phyloP scores from a whole-genome alignment of 2,888 invertebrate genomes.

The Zhuqinia jingwanae region DNA sequence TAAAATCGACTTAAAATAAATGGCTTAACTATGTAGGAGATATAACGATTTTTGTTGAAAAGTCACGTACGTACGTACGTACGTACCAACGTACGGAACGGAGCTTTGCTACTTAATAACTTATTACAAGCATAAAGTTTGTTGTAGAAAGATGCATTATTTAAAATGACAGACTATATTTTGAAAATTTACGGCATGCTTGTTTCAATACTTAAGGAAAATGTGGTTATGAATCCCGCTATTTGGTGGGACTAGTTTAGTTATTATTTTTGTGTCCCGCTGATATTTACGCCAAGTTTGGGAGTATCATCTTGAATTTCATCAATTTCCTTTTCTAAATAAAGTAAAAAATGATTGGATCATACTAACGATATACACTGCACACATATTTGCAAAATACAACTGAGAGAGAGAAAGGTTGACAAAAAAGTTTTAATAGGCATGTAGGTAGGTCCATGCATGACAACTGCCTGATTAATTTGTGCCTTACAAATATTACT shows the following conservation, averaged over 20 bases:
- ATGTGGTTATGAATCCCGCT: conserved; percentile 28
- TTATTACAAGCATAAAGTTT: no score
- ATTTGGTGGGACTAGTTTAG: background rate
- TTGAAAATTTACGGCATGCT: background rate
- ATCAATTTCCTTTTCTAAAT: conserved; percentile 54
- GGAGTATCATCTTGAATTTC: conserved; percentile 22
- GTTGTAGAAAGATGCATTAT: no score
- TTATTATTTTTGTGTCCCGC: conserved; percentile 21
- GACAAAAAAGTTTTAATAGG: no score
- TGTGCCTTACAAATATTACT: background rate
- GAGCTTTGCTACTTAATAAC: no score
- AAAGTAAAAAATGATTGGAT: conserved; percentile 58
- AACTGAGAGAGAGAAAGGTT: background rate
- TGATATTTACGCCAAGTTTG: conserved; percentile 35
- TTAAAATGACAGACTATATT: background rate
- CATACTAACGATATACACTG: background rate
- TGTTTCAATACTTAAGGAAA: background rate
- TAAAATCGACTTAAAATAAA: background rate
- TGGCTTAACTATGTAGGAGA: background rate
- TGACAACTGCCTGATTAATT: conserved; percentile 32
- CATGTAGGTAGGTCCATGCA: no score
- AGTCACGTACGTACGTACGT: no score
- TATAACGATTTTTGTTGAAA: no score
- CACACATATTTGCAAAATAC: no score
- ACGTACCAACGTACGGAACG: no score